Base-by-base conservation (phyloP, 2,113 vertebrate species). In the Nyctereutes procyonoides region DNA sequence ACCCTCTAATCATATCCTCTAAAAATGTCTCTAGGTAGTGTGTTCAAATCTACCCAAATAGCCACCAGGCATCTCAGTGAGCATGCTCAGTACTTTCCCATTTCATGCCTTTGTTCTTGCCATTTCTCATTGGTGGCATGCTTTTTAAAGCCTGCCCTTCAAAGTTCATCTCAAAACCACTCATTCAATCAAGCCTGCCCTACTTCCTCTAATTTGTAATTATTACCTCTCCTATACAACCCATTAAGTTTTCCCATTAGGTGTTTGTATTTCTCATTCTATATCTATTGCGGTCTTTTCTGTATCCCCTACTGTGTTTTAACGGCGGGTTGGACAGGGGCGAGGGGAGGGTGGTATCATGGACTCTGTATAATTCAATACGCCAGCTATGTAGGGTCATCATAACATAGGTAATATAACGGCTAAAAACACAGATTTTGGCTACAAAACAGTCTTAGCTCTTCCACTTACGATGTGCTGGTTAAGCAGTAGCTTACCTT, bases 391-490 rank as follows among this genome's bases (percentile, higher is more conserved):
- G 22, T 28, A 38, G 20, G 51, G 8, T 53, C 35, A 28, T 43
- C 43, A 30, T 89, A 85, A 88, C 69, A 69, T 17, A 35, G 30
- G 81, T 85, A 94, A 24, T 48, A 22, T 67, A 35, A 17, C 65
- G 8, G 53, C 84, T 94, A 56, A 60, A 95, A 96, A 77, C 79
- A 85, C 4, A 53, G n/a, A 62, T 17, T 76, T 95, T n/a, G n/a
- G 8, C 13, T n/a, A 88, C 74, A 38, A 30, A 28, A 22, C 24
- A 20, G 28, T 73, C 35, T 79, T 10, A 17, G 10, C 28, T 84
- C 62, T 93, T 84, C 81, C 13, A 22, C 8, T 81, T 38, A 24
- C 3, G 43, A 0, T 24, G 15, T 69, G 92, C 71, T 94, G 5
- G 69, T n/a, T 32, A 69, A 74, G n/a, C 32, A 77, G 4, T 53